phyloP scores from a whole-genome alignment of 2,888 invertebrate genomes.

The Beris morrisii region DNA sequence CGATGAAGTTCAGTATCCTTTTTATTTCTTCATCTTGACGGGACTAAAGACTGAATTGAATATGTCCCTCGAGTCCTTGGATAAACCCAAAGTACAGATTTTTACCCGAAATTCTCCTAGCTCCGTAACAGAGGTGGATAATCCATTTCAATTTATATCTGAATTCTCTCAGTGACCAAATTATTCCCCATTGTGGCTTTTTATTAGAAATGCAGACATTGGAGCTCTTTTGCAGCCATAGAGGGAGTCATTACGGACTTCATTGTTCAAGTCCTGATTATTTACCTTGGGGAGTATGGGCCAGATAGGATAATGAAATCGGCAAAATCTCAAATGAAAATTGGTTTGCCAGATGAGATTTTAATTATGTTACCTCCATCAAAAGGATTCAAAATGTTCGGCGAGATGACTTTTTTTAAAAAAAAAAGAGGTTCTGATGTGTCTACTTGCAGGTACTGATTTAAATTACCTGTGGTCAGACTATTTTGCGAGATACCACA shows the following conservation, averaged over 20 bases:
- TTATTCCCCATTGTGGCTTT: conserved; percentile 32
- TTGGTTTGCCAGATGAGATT: conserved; percentile 31
- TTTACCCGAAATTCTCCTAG: too few relatives aligned
- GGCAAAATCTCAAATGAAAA: conserved; percentile 21
- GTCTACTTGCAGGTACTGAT: too few relatives aligned
- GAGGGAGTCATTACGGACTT: conserved; percentile 16
- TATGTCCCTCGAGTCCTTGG: too few relatives aligned
- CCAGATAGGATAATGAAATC: conserved; percentile 25
- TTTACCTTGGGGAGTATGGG: conserved; percentile 23
- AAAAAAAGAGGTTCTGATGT: too few relatives aligned
- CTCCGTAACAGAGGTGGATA: conserved; percentile 1
- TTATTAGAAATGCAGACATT: conserved; percentile 18
- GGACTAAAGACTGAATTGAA: too few relatives aligned
- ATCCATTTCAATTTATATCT: conserved; percentile 30
- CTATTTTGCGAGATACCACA: too few relatives aligned
- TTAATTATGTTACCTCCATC: conserved; percentile 29
- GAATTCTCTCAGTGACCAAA: conserved; percentile 31
- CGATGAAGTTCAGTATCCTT: too few relatives aligned
- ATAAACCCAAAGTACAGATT: too few relatives aligned
- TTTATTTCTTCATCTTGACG: too few relatives aligned
- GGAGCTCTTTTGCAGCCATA: too few relatives aligned
- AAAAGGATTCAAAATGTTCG: conserved; percentile 8
- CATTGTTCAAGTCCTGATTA: conserved; percentile 20
- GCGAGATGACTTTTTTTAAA: too few relatives aligned
- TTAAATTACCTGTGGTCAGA: too few relatives aligned